Conservation (phyloP, 2,113 vertebrate genomes). For the Dromaius novaehollandiae region DNA sequence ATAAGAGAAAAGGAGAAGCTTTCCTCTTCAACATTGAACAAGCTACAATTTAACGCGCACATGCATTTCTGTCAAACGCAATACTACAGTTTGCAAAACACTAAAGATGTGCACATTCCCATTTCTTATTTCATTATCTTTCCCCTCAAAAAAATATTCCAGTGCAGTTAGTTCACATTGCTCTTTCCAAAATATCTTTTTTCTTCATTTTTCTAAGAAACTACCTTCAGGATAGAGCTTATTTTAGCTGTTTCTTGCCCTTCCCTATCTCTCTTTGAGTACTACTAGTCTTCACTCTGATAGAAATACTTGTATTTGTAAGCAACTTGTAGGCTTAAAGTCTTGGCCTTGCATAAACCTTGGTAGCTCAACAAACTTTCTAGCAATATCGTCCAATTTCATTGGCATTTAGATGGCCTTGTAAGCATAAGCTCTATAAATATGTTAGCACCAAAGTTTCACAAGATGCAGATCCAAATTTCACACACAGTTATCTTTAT, state of each 20-base stretch:
- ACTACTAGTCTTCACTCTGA: not conserved
- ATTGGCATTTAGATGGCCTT: not conserved
- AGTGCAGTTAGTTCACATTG: not conserved
- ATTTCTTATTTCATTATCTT: not conserved
- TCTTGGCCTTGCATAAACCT: not conserved
- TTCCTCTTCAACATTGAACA: not conserved
- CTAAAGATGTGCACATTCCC: not conserved
- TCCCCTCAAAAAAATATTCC: not conserved
- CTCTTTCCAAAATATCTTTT: not conserved
- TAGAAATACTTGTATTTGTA: not conserved
- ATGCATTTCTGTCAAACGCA: constrained; percentile 5
- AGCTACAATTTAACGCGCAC: not conserved
- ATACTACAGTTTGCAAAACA: not conserved
- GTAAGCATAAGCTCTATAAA: not conserved
- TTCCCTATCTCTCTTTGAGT: not conserved
- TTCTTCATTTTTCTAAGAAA: not conserved
- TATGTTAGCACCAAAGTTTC: not conserved
- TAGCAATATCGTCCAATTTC: not conserved
- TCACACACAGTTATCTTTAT: not conserved
- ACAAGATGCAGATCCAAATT: not conserved
- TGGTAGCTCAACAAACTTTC: not conserved
- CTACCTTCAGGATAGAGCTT: not conserved
- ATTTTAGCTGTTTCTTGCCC: not conserved
- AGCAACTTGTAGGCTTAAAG: not conserved
- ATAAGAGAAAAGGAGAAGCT: not conserved